phyloP scores from a whole-genome alignment of 30 jellyfish, hydroid and myxozoan species.

The Cassiopea xamachana region DNA sequence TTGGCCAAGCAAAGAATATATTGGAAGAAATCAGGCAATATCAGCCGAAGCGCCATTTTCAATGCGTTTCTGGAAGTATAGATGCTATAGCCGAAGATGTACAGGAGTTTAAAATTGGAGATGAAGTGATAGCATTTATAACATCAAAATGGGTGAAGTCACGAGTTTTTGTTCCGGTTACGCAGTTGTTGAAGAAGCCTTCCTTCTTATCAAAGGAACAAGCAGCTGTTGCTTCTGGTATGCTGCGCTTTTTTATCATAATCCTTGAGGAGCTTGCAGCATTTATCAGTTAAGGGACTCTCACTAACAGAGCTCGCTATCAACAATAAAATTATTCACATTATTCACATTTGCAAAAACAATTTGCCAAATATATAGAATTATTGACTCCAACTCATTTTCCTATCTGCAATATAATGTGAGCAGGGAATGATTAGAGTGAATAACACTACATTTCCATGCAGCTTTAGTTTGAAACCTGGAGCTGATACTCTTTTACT shows the following conservation, averaged over 20 bases:
- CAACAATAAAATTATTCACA: too few species aligned
- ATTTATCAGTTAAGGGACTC: too few species aligned
- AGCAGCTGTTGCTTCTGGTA: conserved; percentile 16
- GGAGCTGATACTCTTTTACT: too few species aligned
- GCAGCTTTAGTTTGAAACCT: too few species aligned
- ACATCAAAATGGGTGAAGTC: not conserved
- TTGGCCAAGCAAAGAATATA: conserved; percentile 9
- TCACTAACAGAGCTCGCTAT: too few species aligned
- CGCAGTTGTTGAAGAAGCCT: conserved; percentile 9
- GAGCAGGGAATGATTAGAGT: too few species aligned
- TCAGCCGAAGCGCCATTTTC: not conserved
- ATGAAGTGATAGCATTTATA: conserved; percentile 19
- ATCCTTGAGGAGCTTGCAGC: too few species aligned
- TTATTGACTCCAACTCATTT: too few species aligned
- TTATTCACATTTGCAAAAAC: too few species aligned
- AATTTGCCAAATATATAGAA: too few species aligned
- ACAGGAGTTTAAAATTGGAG: conserved; percentile 1
- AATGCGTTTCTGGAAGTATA: conserved; percentile 5
- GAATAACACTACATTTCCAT: too few species aligned
- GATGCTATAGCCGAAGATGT: not conserved
- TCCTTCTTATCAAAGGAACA: not conserved
- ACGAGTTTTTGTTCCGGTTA: not conserved
- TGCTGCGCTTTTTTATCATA: not conserved
- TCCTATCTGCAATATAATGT: too few species aligned
- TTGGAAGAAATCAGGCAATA: conserved; percentile 16